A percentile compares a stretch with the other conserved stretches of the same genome.
These are phyloP conservation scores for Bhutanitis thaidina DNA, from an alignment of 2,888 invertebrate species.

Conservation along the genomic window DNA sequence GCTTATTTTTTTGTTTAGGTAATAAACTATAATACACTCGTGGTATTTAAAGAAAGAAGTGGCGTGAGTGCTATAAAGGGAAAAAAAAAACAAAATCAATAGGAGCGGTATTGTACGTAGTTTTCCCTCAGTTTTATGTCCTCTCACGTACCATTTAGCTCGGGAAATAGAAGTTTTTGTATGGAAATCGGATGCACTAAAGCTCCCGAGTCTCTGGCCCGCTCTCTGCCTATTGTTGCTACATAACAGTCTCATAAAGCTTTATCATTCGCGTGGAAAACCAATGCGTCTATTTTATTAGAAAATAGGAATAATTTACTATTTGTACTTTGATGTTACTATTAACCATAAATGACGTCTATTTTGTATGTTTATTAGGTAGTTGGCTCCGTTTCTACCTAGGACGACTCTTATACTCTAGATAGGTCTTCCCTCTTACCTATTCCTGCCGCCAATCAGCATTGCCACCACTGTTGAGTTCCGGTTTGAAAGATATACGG, in stretches of 20 bases:
- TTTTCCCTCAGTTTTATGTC: constrained; percentile 73
- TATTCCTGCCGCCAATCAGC: too few species aligned
- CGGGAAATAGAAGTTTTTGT: constrained; percentile 79
- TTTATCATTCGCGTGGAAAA: constrained; percentile 54
- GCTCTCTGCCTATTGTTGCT: constrained; percentile 58
- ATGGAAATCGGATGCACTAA: constrained; percentile 78
- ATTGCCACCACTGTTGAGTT: too few species aligned
- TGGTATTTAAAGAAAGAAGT: too few species aligned
- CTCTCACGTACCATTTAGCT: constrained; percentile 77
- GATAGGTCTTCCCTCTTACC: too few species aligned
- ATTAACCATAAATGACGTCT: too few species aligned
- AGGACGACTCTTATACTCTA: too few species aligned
- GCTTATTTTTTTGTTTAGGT: too few species aligned
- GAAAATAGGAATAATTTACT: constrained; percentile 8
- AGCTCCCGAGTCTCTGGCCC: constrained; percentile 54
- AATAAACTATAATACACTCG: too few species aligned
- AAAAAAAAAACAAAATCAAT: constrained; percentile 40
- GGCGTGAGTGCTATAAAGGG: neutral
- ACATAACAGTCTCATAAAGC: constrained; percentile 62
- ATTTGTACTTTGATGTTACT: neutral
- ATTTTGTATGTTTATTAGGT: too few species aligned
- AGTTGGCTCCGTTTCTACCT: too few species aligned
- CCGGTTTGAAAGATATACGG: too few species aligned
- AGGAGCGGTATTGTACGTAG: constrained; percentile 50
- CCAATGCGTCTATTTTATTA: constrained; percentile 22